Conservation (phyloP, 2,888 invertebrate genomes). For the Himalopsyche japonica region DNA sequence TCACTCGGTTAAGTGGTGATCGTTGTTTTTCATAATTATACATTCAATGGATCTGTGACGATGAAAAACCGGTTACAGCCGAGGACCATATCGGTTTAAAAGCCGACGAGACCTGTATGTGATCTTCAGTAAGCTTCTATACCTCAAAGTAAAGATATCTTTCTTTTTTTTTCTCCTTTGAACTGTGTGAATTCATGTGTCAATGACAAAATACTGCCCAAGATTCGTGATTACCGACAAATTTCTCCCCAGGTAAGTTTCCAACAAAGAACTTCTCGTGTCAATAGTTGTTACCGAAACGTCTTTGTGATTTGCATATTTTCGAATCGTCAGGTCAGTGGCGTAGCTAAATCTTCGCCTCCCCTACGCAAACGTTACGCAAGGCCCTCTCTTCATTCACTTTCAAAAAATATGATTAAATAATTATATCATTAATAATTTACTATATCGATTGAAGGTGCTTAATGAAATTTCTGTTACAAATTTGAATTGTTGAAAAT, state of each 20-base stretch:
- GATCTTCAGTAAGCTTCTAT: not conserved
- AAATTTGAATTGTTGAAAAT: too few species aligned
- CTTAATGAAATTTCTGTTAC: too few species aligned
- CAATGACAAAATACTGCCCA: conserved; percentile 62
- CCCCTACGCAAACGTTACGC: too few species aligned
- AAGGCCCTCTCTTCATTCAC: too few species aligned
- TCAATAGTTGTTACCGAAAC: not conserved
- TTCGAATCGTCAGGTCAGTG: too few species aligned
- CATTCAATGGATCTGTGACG: conserved; percentile 27
- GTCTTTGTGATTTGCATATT: too few species aligned
- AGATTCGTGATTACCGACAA: conserved; percentile 60
- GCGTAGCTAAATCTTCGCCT: too few species aligned
- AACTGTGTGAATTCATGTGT: conserved; percentile 49
- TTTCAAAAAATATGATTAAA: too few species aligned
- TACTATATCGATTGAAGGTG: too few species aligned
- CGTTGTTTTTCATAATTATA: conserved; percentile 21
- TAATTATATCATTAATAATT: too few species aligned
- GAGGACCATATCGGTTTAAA: conserved; percentile 21
- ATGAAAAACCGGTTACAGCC: conserved; percentile 27
- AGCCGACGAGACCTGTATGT: not conserved
- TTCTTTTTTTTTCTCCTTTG: conserved; percentile 13
- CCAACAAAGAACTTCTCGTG: not conserved
- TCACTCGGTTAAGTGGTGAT: conserved; percentile 35
- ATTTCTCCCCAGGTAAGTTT: conserved; percentile 57
- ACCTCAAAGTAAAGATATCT: not conserved